These are phyloP conservation scores for Hyphantria cunea DNA, from an alignment of 1,140 invertebrate genomes.

Conservation along the genomic window DNA sequence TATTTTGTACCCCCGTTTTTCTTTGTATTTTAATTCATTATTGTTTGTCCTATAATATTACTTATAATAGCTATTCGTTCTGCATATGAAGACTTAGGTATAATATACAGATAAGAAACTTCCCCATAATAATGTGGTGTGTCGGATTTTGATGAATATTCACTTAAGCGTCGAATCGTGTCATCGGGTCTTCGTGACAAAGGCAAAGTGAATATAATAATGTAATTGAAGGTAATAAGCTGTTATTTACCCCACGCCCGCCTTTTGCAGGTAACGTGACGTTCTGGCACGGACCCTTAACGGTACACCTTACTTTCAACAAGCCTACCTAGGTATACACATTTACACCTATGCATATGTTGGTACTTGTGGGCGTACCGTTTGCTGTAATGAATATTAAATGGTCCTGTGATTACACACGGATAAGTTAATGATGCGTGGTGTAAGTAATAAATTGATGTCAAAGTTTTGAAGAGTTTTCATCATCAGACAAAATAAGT, in stretches of 20 bases:
- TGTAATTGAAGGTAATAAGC: conserved; percentile 55
- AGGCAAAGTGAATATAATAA: conserved; percentile 65
- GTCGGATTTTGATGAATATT: conserved; percentile 34
- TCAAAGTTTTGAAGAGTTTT: too few relatives aligned
- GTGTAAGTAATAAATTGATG: background rate
- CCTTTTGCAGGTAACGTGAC: conserved; percentile 36
- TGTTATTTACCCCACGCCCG: conserved; percentile 43
- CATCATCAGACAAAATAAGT: too few relatives aligned
- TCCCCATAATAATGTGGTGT: conserved; percentile 8
- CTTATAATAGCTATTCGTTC: too few relatives aligned
- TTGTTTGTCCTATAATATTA: too few relatives aligned
- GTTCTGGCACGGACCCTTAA: conserved; percentile 12
- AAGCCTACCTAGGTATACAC: conserved; percentile 1
- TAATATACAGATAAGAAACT: too few relatives aligned
- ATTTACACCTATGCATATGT: background rate
- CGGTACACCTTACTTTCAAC: conserved; percentile 22
- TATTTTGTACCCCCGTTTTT: too few relatives aligned
- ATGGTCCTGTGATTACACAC: background rate
- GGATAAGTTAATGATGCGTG: background rate
- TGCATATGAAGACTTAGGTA: too few relatives aligned
- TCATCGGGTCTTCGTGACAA: conserved; percentile 54
- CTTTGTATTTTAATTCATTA: too few relatives aligned
- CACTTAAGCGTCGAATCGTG: conserved; percentile 40
- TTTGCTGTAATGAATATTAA: background rate
- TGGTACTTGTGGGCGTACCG: background rate